A percentile compares a stretch with the other conserved stretches of the same genome.
phyloP scores from a whole-genome alignment of 2,113 vertebrate genomes.

The Rhinolophus ferrumequinum region DNA sequence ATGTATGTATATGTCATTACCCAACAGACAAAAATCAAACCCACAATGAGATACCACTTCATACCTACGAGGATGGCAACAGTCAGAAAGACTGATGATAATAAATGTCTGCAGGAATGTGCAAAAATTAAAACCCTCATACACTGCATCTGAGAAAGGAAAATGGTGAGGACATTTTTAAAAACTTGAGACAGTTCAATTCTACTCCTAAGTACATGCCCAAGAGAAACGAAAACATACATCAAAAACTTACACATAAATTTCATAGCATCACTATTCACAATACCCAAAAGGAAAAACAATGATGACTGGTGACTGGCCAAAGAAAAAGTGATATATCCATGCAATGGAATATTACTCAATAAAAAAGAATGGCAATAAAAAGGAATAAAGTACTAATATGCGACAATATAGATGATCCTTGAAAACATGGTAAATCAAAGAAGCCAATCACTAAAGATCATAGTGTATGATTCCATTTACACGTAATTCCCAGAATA shows the following conservation, averaged over 20 bases:
- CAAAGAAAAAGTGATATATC: neutral
- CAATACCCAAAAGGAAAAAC: neutral
- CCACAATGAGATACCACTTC: neutral
- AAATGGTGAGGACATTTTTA: neutral
- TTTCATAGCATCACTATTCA: neutral
- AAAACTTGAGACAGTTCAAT: neutral
- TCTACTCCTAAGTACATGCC: neutral
- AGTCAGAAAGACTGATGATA: neutral
- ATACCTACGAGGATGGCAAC: neutral
- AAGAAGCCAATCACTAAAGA: neutral
- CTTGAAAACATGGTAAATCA: neutral
- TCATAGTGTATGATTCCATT: neutral
- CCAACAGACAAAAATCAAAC: constrained; percentile 30
- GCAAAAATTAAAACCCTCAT: neutral
- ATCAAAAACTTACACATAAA: neutral
- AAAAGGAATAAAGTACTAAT: neutral
- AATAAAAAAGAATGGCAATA: neutral
- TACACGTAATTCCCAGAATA: neutral
- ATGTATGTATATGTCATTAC: neutral
- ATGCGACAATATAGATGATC: neutral
- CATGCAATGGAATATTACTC: neutral
- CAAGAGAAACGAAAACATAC: neutral
- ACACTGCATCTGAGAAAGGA: neutral
- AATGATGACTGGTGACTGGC: neutral
- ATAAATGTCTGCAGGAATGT: neutral